Evolutionary conservation across 2,797 vertebrate species (phyloP), one percentile per base, ranked within the genome.

Genomic region (Oreonectes daqikongensis): DNA sequence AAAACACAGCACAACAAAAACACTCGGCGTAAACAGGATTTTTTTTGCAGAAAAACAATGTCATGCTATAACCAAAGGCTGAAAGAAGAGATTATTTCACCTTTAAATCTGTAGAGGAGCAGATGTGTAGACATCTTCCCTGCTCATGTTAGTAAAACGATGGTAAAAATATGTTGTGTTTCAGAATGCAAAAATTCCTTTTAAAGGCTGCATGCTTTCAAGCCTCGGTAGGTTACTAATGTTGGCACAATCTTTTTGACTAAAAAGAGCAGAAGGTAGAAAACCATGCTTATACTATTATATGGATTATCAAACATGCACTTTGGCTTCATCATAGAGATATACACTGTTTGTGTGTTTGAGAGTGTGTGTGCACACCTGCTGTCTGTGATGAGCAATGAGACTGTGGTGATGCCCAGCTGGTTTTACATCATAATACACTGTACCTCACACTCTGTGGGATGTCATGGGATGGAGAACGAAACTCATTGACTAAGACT

Each of bases 1-100:
- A 71, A 81, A 77, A 38, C 17, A 72, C 22, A n/a, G 7, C 32
- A 46, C 59, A 73, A 70, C 72, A 79, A 70, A 53, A 52, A 38
- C 42, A 65, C 67, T 48, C 40, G 15, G 40, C 2, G 40, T 42
- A 17, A 74, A 72, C 42, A 32, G 24, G 53, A 57, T 57, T 57
- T 28, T 65, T 53, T 75, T 65, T 46, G 30, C 64, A 68, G 65
- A 10, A 68, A 65, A 42, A 59, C 26, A 8, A 67, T 66, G 26
- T 30, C 63, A 57, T 57, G 30, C 7, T 26, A 44, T 18, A 75
- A 66, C 48, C 63, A 75, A 30, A 57, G 63, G 50, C 50, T 57
- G 72, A 75, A 50, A 24, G 50, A 38, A 55, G 7, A 7, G 57
- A 67, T 57, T 55, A 55, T 46, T 75, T 66, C 24, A 66, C 50